Evolutionary conservation across 2,888 invertebrate species (phyloP).

Genomic region (Amphimallon solstitiale): DNA sequence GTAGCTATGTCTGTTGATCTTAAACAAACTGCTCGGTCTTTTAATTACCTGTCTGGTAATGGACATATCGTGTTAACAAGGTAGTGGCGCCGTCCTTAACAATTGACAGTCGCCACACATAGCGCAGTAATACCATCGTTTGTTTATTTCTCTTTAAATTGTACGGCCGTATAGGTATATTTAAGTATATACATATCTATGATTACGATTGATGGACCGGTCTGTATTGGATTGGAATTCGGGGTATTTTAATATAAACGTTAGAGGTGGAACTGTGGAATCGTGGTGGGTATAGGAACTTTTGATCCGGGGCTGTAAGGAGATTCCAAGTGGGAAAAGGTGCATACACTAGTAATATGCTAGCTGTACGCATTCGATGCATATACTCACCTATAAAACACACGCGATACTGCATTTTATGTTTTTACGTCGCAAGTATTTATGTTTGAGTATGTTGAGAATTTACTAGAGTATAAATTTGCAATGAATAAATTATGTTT

Average conservation of each 20-base stretch:
- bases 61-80: slow-evolving; percentile 65
- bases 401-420: no score
- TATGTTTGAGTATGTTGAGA: no score
- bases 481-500: slow-evolving; percentile 27
- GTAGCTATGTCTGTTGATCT: slow-evolving; percentile 59
- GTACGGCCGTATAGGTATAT: not conserved
- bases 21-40: slow-evolving; percentile 62
- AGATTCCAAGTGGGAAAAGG: no score
- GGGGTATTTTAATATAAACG: slow-evolving; percentile 38
- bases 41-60: slow-evolving; percentile 65
- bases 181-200: not conserved
- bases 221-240: slow-evolving; percentile 31
- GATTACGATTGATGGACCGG: slow-evolving; percentile 35
- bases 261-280: slow-evolving; percentile 16
- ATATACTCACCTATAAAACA: no score
- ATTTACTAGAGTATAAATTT: not conserved
- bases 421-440: no score
- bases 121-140: slow-evolving; percentile 44
- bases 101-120: slow-evolving; percentile 62
- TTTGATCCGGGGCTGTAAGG: no score
- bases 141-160: slow-evolving; percentile 31
- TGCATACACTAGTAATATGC: no score
- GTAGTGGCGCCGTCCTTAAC: slow-evolving; percentile 61
- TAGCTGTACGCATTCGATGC: no score
- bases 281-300: no score